Conservation (phyloP, 2,888 invertebrate genomes). For the Euplagia quadripunctaria region DNA sequence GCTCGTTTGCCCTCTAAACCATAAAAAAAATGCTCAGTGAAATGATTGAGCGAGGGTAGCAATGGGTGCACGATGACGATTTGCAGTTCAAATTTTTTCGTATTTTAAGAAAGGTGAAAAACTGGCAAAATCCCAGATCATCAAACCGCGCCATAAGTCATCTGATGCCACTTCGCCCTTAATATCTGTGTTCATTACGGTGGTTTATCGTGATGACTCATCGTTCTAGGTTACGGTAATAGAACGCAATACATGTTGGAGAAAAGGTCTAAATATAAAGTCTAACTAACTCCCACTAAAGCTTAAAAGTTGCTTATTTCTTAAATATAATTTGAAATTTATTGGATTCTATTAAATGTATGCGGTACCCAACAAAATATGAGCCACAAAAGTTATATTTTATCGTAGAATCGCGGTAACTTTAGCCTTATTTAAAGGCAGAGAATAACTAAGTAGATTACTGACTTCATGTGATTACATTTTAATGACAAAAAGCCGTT, state of each 20-base stretch:
- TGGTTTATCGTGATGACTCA: not conserved
- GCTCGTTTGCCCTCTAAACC: no score
- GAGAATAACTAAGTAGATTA: constrained; percentile 43
- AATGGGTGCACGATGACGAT: not conserved
- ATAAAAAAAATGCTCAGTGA: not conserved
- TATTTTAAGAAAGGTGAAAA: not conserved
- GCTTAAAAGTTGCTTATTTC: not conserved
- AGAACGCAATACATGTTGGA: no score
- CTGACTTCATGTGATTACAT: constrained; percentile 27
- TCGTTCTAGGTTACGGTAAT: no score
- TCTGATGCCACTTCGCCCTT: not conserved
- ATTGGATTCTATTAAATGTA: not conserved
- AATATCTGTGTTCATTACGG: not conserved
- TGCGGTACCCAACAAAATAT: constrained; percentile 24
- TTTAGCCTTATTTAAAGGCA: constrained; percentile 42
- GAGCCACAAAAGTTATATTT: constrained; percentile 51
- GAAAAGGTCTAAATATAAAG: not conserved
- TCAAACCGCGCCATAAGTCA: not conserved
- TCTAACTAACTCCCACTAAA: not conserved
- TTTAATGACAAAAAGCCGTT: constrained; percentile 24
- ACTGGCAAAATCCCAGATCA: not conserved
- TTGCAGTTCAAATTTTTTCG: no score
- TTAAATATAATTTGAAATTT: not conserved
- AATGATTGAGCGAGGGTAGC: not conserved
- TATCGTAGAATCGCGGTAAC: constrained; percentile 39